Percentiles rank a stretch among this genome's conserved stretches.
Conservation (phyloP, 2,888 invertebrate species). For the Listrodromus nycthemerus region DNA sequence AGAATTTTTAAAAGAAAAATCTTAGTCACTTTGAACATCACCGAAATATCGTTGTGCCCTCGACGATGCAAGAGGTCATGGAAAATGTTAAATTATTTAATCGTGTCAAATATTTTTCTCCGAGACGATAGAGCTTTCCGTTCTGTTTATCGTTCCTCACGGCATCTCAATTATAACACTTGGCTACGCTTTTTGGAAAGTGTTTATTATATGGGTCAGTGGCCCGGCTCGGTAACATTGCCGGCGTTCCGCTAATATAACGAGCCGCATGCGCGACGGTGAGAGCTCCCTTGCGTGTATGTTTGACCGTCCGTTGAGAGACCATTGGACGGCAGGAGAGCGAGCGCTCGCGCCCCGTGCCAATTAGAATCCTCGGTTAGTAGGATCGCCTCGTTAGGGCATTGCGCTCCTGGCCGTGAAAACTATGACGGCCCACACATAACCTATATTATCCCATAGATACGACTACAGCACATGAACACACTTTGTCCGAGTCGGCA, state of each 20-base stretch:
- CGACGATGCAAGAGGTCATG: too few species aligned
- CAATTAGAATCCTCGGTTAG: constrained; percentile 61
- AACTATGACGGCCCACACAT: constrained; percentile 48
- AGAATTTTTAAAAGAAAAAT: too few species aligned
- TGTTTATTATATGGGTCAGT: constrained; percentile 77
- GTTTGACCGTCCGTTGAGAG: constrained; percentile 54
- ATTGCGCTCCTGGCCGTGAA: constrained; percentile 52
- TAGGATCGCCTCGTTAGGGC: constrained; percentile 54
- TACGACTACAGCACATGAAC: constrained; percentile 1
- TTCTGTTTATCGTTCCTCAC: too few species aligned
- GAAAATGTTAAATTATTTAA: too few species aligned
- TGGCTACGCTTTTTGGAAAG: constrained; percentile 31
- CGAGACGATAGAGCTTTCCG: too few species aligned
- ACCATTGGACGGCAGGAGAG: constrained; percentile 24
- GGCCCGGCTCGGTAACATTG: constrained; percentile 69
- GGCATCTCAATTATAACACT: background rate
- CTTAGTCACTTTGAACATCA: too few species aligned
- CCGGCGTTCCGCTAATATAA: constrained; percentile 47
- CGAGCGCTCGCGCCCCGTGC: constrained; percentile 41
- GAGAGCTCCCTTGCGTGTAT: constrained; percentile 31
- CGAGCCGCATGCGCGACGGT: constrained; percentile 21
- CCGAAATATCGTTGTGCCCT: too few species aligned
- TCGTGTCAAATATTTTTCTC: too few species aligned
- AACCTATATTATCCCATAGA: background rate
- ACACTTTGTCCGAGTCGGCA: constrained; percentile 20